Conservation (phyloP, 2,888 invertebrate species). For the Parnassius glacialis region DNA sequence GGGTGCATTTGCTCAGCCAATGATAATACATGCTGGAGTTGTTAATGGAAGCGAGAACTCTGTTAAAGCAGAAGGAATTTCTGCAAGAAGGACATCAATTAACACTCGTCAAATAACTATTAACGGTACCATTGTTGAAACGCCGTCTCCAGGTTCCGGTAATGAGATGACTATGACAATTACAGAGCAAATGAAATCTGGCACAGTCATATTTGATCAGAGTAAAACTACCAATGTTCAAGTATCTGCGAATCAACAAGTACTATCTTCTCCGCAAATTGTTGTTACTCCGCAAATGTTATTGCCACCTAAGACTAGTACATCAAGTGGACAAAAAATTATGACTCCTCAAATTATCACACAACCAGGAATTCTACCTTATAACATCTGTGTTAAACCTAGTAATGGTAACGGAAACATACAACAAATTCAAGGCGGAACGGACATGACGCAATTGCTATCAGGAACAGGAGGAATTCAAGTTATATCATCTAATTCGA, state of each 20-base stretch:
- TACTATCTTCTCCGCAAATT: slow-evolving; percentile 74
- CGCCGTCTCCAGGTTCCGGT: slow-evolving; percentile 74
- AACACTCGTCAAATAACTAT: slow-evolving; percentile 78
- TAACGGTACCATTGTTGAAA: slow-evolving; percentile 77
- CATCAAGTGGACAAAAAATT: slow-evolving; percentile 63
- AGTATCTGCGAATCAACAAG: slow-evolving; percentile 71
- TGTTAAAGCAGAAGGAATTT: slow-evolving; percentile 74
- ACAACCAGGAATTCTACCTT: slow-evolving; percentile 69
- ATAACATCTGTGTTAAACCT: slow-evolving; percentile 76
- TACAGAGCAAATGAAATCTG: slow-evolving; percentile 75
- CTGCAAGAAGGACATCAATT: slow-evolving; percentile 73
- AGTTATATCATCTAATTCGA: slow-evolving; percentile 77
- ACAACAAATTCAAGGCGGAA: slow-evolving; percentile 68
- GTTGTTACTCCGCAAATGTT: slow-evolving; percentile 77
- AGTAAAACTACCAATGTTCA: slow-evolving; percentile 71
- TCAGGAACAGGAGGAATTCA: slow-evolving; percentile 73
- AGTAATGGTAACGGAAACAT: slow-evolving; percentile 63
- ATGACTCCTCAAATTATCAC: slow-evolving; percentile 70
- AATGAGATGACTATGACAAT: slow-evolving; percentile 78
- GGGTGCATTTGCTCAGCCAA: slow-evolving; percentile 74
- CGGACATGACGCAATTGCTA: slow-evolving; percentile 70
- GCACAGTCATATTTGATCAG: slow-evolving; percentile 73
- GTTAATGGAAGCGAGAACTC: slow-evolving; percentile 71
- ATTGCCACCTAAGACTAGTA: slow-evolving; percentile 68
- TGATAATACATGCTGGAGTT: slow-evolving; percentile 73